phyloP scores from a whole-genome alignment of 2,888 invertebrate species.

The Perizoma affinitatum region DNA sequence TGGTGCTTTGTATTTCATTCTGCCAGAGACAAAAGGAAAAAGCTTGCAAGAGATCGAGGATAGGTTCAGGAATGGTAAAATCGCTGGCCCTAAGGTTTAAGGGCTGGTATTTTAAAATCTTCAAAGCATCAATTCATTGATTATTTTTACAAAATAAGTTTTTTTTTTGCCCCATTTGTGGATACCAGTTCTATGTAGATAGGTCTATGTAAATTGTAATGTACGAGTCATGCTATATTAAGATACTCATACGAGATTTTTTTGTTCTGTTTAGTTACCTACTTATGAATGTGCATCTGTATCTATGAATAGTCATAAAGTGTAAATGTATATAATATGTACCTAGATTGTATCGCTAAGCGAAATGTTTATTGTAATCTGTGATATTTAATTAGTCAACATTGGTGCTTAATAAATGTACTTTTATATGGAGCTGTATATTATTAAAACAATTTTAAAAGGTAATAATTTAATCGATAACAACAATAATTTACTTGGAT shows the following conservation, averaged over 20 bases:
- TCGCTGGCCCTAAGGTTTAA: constrained; percentile 51
- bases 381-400: constrained; percentile 70
- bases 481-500: constrained; percentile 41
- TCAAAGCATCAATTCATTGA: too few relatives aligned
- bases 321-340: neutral
- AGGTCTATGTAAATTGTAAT: too few relatives aligned
- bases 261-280: constrained; percentile 28
- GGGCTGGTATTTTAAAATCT: too few relatives aligned
- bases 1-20: constrained; percentile 80
- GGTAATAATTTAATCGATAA: constrained; percentile 54
- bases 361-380: constrained; percentile 61
- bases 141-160: neutral
- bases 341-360: constrained; percentile 46
- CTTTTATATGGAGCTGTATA: constrained; percentile 25
- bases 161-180: neutral
- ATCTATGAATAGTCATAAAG: constrained; percentile 18
- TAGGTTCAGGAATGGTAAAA: constrained; percentile 66
- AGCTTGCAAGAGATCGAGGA: constrained; percentile 88
- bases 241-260: too few relatives aligned
- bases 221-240: too few relatives aligned
- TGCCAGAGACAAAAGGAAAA: constrained; percentile 89
- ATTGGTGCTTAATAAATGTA: constrained; percentile 25
- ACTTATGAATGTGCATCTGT: constrained; percentile 34
- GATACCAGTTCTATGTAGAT: too few relatives aligned
- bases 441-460: constrained; percentile 36